Evolutionary conservation across 2,797 vertebrate species (phyloP), one percentile per base, ranked within the genome.

Genomic region (Cyprinella venusta): DNA sequence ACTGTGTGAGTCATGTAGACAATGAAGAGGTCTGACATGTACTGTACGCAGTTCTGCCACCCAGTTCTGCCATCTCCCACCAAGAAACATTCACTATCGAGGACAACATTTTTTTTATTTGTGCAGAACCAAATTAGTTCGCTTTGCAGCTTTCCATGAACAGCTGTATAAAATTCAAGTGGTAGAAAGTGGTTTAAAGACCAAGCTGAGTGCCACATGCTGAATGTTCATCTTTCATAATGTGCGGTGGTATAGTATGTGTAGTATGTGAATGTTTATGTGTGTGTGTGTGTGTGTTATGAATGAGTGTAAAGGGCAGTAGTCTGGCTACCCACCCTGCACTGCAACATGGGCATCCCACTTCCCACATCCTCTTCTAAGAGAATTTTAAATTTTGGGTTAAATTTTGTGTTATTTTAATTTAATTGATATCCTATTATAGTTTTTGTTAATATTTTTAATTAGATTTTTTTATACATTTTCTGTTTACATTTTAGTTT

Each of bases 101-200:
- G 74, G 13, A 48, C 13, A 26, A 76, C 8, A 65, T 52, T 52
- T 52, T 54, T 36, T 52, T 82, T 54, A 30, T 64, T 61, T 18
- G 48, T 54, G 18, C 78, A 70, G 36, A 76, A 6, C 30, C 33
- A 54, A 71, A 15, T 42, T 79, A 56, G 36, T 16, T 75, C 10
- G 21, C 24, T 38, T 21, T 80, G 26, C 24, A 19, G 33, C 33
- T 56, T 79, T 81, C 13, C 15, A 24, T n/a, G 48, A 81, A 79
- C 65, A 68, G 40, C 81, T 69, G 59, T 13, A 61, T 15, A 54
- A 80, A 77, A 67, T 85, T 79, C 36, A 82, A 74, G 18, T 68
- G 65, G 26, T 48, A 63, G 65, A 80, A 59, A 48, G 19, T 63
- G 54, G 40, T 63, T 71, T 64, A 81, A 81, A 72, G 12, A 50